Evolutionary conservation across 2,113 vertebrate genomes (phyloP), one percentile per base, ranked within the genome.

Genomic region (Pheucticus melanocephalus): DNA sequence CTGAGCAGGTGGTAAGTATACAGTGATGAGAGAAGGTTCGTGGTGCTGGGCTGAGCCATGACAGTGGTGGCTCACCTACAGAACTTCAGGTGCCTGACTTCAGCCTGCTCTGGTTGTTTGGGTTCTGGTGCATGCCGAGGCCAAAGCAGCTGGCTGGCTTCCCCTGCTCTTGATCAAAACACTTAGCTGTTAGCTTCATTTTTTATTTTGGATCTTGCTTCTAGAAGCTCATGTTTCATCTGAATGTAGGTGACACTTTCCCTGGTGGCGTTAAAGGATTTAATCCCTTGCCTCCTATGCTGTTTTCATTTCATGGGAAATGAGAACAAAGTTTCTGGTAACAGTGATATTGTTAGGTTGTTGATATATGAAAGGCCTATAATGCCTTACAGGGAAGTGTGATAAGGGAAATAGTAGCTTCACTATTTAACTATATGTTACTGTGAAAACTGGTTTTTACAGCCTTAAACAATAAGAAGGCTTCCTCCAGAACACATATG

Each of bases 1-100:
- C 98, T 54, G 97, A 98, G 88, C 98, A 99, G 82, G 98, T 99
- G 98, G 99, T 99, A 73, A 98, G 99, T 98, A 45, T 27, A 23
- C 5, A 33, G 9, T 42, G 37, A 7, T 63, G 61, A 69, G 21
- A 44, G 24, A 14, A 72, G 23, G 33, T 47, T 33, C 8, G 4
- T 1, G 2, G 6, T 68, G 17, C 35, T 44, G 50, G 23, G 3
- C 37, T 77, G 27, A 72, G 25, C 21, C 7, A 2, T 18, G 22
- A 4, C n/a, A 28, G 2, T 3, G 3, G 6, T 60, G 44, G 39
- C 33, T 91, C 21, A 15, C 18, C n/a, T 64, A 12, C 39, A 64
- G 57, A 71, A 11, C 12, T 70, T 39, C 23, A 50, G 28, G 10
- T 69, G 15, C 23, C 25, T 25, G 44, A 68, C 33, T 75, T 63